Evolutionary conservation across 1,140 invertebrate species (phyloP), one percentile per base, ranked within the genome.

Genomic region (Argopecten irradians): DNA sequence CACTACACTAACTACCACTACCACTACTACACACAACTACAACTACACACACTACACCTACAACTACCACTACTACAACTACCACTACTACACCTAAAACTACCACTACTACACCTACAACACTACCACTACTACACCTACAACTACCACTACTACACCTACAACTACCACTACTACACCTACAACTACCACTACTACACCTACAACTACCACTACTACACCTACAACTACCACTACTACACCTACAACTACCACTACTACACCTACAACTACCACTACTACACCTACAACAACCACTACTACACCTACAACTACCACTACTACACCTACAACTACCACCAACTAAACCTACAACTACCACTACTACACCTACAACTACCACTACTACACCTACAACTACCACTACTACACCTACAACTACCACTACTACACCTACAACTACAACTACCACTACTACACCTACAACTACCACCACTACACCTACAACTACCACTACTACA

Each of bases 291-390:
- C n/a, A 7, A 55, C 46, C 46, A 82, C 85, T n/a, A 34, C 35
- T 32, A 35, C 34, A 33, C 28, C 34, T 33, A 28, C 71, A 86
- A 86, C 85, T 32, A 89, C 88, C 33, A 84, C n/a, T 33, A 33
- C 87, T 43, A n/a, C 19, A 39, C 35, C 7, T 3, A 87, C 89
- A 87, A 87, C 83, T 22, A 83, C 86, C 22, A 55, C 32, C 14
- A n/a, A n/a, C n/a, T n/a, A n/a, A n/a, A n/a, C n/a, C 55, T 82
- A 5, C 33, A 46, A 39, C 85, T 46, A 89, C 85, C 83, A 82
- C 82, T 34, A 85, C 46, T 33, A 85, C 84, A 71, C 36, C 87
- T 39, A 22, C 32, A 28, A 35, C 0, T 5, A 2, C 84, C 11
- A n/a, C 34, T 1, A 71, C 82, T 8, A 22, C 82, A 39, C 11